A percentile compares a stretch with the other conserved stretches of the same genome.
These are phyloP conservation scores for Lobophora halterata DNA, from an alignment of 2,888 invertebrate genomes.

Conservation along the genomic window DNA sequence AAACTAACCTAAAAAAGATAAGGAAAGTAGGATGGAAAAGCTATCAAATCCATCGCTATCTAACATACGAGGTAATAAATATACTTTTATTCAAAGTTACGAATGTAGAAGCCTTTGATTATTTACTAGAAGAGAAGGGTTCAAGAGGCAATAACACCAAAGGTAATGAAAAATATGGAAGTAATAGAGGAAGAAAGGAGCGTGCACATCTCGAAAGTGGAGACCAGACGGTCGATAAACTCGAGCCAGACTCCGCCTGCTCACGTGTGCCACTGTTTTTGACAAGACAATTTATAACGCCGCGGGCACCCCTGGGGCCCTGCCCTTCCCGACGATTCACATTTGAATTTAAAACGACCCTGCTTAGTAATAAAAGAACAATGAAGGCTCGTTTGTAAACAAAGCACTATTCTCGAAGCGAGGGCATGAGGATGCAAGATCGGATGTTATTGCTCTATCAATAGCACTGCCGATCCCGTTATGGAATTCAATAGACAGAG, in stretches of 20 bases:
- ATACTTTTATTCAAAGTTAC: no score
- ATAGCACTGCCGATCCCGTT: slow-evolving; percentile 54
- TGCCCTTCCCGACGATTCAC: slow-evolving; percentile 33
- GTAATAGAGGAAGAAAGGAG: slow-evolving; percentile 26
- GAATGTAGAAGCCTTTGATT: no score
- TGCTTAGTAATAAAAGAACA: slow-evolving; percentile 23
- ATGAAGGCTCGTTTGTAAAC: slow-evolving; percentile 29
- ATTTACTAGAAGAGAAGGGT: no score
- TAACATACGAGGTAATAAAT: no score
- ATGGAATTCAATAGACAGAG: slow-evolving; percentile 51
- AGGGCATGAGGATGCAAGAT: slow-evolving; percentile 46
- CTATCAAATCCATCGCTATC: no score
- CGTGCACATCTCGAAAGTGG: slow-evolving; percentile 40
- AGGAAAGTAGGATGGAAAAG: no score
- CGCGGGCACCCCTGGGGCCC: slow-evolving; percentile 32
- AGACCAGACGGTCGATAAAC: slow-evolving; percentile 71
- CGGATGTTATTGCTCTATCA: slow-evolving; percentile 59
- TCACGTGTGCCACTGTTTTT: slow-evolving; percentile 49
- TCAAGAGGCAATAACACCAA: no score
- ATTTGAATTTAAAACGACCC: slow-evolving; percentile 20
- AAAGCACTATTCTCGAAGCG: slow-evolving; percentile 40
- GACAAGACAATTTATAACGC: slow-evolving; percentile 42
- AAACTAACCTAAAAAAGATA: no score
- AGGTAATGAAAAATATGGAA: no score
- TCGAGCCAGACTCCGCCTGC: slow-evolving; percentile 42